A percentile compares a stretch with the other conserved stretches of the same genome.
These are phyloP conservation scores for Vanacampus margaritifer DNA, from an alignment of 2,113 vertebrate genomes.

Conservation along the genomic window DNA sequence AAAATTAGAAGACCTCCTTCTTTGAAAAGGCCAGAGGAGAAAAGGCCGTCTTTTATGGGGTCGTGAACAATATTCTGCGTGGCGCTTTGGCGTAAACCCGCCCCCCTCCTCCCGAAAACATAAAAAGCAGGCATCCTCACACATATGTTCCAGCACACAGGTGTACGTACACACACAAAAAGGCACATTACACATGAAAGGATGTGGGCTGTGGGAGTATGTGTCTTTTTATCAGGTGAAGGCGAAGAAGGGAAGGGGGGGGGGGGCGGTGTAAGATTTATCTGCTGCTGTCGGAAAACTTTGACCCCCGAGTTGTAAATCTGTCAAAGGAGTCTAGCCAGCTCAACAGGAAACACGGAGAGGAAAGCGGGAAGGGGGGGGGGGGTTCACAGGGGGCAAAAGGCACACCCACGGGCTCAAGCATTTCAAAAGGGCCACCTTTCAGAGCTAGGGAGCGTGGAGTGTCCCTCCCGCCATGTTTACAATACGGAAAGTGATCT, in stretches of 20 bases:
- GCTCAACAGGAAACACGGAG: slow-evolving; percentile 76
- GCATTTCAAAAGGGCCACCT: slow-evolving; percentile 58
- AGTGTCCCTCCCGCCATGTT: slow-evolving; percentile 38
- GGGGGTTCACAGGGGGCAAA: background rate
- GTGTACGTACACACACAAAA: slow-evolving; percentile 16
- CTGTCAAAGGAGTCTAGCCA: slow-evolving; percentile 78
- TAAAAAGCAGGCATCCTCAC: slow-evolving; percentile 8
- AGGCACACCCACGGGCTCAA: slow-evolving; percentile 36
- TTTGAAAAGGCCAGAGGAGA: slow-evolving; percentile 45
- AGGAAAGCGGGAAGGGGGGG: slow-evolving; percentile 41
- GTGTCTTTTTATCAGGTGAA: slow-evolving; percentile 67
- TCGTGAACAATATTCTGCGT: slow-evolving; percentile 68
- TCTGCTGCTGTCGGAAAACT: slow-evolving; percentile 76
- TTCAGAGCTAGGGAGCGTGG: slow-evolving; percentile 13
- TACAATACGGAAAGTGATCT: slow-evolving; percentile 65
- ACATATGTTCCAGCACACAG: slow-evolving; percentile 26
- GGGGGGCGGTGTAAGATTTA: slow-evolving; percentile 68
- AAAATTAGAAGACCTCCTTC: slow-evolving; percentile 22
- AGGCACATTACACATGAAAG: slow-evolving; percentile 66
- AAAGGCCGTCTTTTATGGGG: slow-evolving; percentile 54
- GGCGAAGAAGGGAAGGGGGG: slow-evolving; percentile 35
- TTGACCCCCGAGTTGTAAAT: slow-evolving; percentile 78
- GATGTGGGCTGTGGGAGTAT: slow-evolving; percentile 42
- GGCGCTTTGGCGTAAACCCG: slow-evolving; percentile 11
- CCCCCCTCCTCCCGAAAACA: slow-evolving; percentile 9